Percentiles rank a stretch among this genome's conserved stretches.
Conservation (phyloP, 35 echinoderm and acorn worm genomes). For the Apostichopus parvimensis region DNA sequence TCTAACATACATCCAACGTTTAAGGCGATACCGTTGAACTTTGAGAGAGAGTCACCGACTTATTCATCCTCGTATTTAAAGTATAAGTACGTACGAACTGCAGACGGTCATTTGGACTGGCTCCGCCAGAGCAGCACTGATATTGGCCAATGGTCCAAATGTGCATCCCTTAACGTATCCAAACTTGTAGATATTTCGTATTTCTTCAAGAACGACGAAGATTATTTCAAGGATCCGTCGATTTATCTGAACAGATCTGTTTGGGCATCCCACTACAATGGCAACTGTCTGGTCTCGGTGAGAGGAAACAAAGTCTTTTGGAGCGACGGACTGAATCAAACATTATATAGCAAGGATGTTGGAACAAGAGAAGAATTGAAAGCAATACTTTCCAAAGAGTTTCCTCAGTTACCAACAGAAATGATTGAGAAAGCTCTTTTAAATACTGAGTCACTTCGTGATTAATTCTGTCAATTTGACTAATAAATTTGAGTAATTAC, state of each 20-base stretch:
- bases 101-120: neutral
- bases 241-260: neutral
- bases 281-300: neutral
- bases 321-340: neutral
- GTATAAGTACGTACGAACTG: slow-evolving; percentile 22
- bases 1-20: neutral
- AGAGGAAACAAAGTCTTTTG: neutral
- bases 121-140: neutral
- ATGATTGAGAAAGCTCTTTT: neutral
- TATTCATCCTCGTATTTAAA: neutral
- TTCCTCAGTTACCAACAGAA: neutral
- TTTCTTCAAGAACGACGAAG: neutral
- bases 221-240: neutral
- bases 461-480: too few relatives aligned
- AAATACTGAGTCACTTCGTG: too few relatives aligned
- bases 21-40: slow-evolving; percentile 26
- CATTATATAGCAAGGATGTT: neutral
- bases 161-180: neutral
- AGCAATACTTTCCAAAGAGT: neutral
- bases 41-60: slow-evolving; percentile 15
- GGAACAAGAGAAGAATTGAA: neutral
- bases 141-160: neutral
- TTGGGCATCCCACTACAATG: slow-evolving; percentile 3
- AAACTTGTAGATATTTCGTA: neutral
- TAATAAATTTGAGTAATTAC: too few relatives aligned